phyloP scores from a whole-genome alignment of 2,113 vertebrate genomes.

The Thamnophis sirtalis region DNA sequence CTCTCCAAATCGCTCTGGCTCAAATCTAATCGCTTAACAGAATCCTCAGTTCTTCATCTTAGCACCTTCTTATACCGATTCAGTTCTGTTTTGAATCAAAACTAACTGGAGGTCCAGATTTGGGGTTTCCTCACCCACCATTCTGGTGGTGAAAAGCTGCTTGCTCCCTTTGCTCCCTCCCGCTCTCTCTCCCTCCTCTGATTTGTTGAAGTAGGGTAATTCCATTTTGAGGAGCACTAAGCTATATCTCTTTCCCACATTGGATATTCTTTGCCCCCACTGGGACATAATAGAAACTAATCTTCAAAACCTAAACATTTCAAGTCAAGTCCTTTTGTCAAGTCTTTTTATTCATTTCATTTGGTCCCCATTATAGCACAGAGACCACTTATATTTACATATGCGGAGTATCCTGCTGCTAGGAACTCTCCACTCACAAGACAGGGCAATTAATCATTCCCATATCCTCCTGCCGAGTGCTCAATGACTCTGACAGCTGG shows the following conservation, averaged over 20 bases:
- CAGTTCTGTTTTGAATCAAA: slow-evolving; percentile 27
- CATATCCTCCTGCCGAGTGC: slow-evolving; percentile 80
- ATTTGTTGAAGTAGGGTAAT: background rate
- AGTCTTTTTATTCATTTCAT: slow-evolving; percentile 74
- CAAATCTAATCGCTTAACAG: background rate
- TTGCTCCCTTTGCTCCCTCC: fast-evolving
- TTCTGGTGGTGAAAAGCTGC: background rate
- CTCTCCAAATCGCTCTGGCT: background rate
- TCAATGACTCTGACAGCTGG: slow-evolving; percentile 78
- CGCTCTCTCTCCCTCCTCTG: background rate
- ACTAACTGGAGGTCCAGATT: slow-evolving; percentile 4
- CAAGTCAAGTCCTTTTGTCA: slow-evolving; percentile 77
- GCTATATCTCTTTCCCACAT: slow-evolving; percentile 49
- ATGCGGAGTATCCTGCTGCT: slow-evolving; percentile 86
- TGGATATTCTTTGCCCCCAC: slow-evolving; percentile 61
- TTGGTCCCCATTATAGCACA: slow-evolving; percentile 55
- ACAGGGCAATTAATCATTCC: slow-evolving; percentile 96
- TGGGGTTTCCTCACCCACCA: background rate
- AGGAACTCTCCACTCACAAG: slow-evolving; percentile 76
- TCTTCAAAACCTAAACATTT: slow-evolving; percentile 66
- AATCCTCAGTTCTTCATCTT: slow-evolving; percentile 14
- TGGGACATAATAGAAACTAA: slow-evolving; percentile 66
- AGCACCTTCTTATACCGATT: fast-evolving
- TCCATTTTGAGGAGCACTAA: slow-evolving; percentile 30
- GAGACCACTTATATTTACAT: slow-evolving; percentile 86